Percentiles rank a stretch among this genome's conserved stretches.
These are phyloP conservation scores for Corapipo altera DNA, from an alignment of 2,113 vertebrate species.

Conservation along the genomic window DNA sequence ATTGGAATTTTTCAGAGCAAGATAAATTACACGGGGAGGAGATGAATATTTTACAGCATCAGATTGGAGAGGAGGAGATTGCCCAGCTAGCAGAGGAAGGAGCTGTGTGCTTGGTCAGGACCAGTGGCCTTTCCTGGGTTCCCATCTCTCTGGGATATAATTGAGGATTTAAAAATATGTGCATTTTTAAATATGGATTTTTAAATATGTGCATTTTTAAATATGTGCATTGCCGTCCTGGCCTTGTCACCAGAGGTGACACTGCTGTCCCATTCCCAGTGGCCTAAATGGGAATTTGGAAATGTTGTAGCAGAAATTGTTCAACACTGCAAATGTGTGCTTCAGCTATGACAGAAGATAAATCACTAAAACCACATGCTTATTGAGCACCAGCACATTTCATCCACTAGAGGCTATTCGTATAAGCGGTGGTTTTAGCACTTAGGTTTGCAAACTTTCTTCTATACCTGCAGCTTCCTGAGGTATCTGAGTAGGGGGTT, in stretches of 20 bases:
- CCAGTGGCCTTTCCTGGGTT: not conserved
- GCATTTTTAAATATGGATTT: not conserved
- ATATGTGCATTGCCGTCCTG: not conserved
- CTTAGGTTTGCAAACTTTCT: not conserved
- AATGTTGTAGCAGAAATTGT: not conserved
- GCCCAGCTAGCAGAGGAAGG: not conserved
- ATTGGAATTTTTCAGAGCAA: not conserved
- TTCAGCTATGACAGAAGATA: not conserved
- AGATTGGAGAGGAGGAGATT: not conserved
- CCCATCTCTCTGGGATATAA: not conserved
- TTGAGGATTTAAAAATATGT: not conserved
- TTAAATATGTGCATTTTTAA: not conserved
- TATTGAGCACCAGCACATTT: not conserved
- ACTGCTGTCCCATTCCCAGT: not conserved
- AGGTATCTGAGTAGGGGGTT: not conserved
- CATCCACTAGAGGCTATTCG: not conserved
- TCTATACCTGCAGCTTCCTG: not conserved
- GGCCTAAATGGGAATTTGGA: not conserved
- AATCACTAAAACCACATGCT: not conserved
- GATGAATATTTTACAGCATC: not conserved
- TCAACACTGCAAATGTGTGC: fast-evolving
- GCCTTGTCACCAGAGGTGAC: not conserved
- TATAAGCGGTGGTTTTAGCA: not conserved
- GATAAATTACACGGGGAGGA: not conserved
- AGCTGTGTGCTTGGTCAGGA: not conserved